Evolutionary conservation across 2,113 vertebrate genomes (phyloP), one percentile per base, ranked within the genome.

Genomic region (Garra rufa): DNA sequence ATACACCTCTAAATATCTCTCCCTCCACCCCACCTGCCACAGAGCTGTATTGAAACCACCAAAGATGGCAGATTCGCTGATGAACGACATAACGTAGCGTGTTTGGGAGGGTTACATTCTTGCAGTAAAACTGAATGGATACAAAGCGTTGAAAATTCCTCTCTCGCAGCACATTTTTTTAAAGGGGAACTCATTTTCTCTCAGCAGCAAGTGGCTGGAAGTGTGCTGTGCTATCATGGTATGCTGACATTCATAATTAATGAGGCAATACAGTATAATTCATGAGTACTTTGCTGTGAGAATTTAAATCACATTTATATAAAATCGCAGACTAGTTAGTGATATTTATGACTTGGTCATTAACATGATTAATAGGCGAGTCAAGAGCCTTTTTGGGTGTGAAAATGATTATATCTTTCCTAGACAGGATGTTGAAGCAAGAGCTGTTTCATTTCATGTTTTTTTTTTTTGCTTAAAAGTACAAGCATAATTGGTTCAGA

Each of bases 81-180:
- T 70, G n/a, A 44, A 34, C 24, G 44, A 74, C 65, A 69, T 74
- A 80, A 83, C 50, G 28, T 57, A 50, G 85, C 6, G 5, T 74
- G 43, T 87, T 80, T 85, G 70, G 71, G 21, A 85, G 80, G 80
- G 85, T 87, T 86, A 87, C 83, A 85, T 88, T 87, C 83, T 79
- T 87, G 52, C 85, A 88, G 83, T 57, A 78, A 63, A 85, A 85
- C 28, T 83, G 83, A 81, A 85, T 46, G 50, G 61, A 69, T 74
- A 57, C 41, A 86, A 85, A 86, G 69, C 55, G 6, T 74, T 82
- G n/a, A 57, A 43, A 78, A 80, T 86, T 88, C 74, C 79, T 86
- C 79, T 80, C 24, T 57, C 75, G 34, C 38, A 80, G 87, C 79
- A 83, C 74, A 82, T 86, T 86, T 83, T n/a, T 85, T 88, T 61